Base-by-base conservation (phyloP, 2,113 vertebrate species). In the Sterna hirundo region DNA sequence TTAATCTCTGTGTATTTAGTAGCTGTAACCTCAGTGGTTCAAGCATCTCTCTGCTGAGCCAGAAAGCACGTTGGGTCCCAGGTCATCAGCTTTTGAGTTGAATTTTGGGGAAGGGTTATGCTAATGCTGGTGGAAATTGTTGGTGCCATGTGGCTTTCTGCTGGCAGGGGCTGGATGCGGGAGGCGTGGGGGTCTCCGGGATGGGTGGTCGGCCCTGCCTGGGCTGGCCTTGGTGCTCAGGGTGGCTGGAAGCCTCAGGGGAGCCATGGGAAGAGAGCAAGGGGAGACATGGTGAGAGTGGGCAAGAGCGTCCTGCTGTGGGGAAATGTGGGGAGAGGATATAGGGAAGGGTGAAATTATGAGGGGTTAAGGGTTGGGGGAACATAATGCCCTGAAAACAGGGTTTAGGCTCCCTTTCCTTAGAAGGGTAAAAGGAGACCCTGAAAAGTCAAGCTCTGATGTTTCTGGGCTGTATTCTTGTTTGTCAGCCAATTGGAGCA, bases 231-330 rank as follows among this genome's bases (percentile, higher is more conserved):
- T 65, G 40, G 19, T 46, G 32, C 51, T 65, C 2, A 2, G 6
- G 7, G 25, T 40, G 18, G 4, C 51, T 88, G 42, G 23, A 85
- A 57, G 13, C 1, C 0, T 2, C n/a, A 57, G 18, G 34, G 55
- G 30, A 64, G 34, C n/a, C 9, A 10, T 34, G 27, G 11, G 46
- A 58, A 47, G 14, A 81, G 60, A 62, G n/a, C 44, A 38, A 57
- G 20, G 36, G 55, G n/a, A 65, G 34, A 64, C 40, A 6, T n/a
- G 9, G 2, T 51, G 21, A 57, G 11, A 34, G 32, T 34, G 3
- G 26, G 22, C 13, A 55, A 32, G 27, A 79, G 13, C 44, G 11
- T 69, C 26, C 42, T 74, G 51, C 34, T 18, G 3, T 6, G 16
- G 47, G 57, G 9, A 51, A 62, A 9, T 11, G 3, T 22, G 49